These are phyloP conservation scores for Frankliniella fusca DNA, from an alignment of 2,888 invertebrate species.

Conservation along the genomic window DNA sequence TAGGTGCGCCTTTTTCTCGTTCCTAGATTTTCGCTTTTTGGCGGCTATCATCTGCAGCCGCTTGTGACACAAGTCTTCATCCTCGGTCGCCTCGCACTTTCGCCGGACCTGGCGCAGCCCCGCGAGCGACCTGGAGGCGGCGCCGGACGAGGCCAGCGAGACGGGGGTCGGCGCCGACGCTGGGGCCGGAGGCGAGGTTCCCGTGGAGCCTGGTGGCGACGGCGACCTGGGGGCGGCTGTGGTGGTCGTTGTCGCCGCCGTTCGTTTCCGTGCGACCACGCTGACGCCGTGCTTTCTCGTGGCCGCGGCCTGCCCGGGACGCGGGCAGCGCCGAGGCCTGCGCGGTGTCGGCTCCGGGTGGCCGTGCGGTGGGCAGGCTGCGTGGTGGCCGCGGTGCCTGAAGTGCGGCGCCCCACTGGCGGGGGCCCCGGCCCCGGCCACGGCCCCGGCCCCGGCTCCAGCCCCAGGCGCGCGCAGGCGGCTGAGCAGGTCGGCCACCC, in stretches of 20 bases:
- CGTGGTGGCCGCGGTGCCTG: conserved; percentile 29
- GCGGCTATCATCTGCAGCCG: conserved; percentile 14
- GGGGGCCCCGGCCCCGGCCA: conserved; percentile 41
- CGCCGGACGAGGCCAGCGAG: not conserved
- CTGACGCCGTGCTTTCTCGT: too few species aligned
- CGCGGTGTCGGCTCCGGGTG: conserved; percentile 47
- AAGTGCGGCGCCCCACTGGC: conserved; percentile 26
- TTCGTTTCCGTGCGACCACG: too few species aligned
- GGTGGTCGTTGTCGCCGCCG: not conserved
- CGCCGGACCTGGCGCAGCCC: not conserved
- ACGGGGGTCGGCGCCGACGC: not conserved
- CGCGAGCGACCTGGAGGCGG: not conserved
- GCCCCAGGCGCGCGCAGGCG: conserved; percentile 30
- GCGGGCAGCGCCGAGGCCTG: conserved; percentile 46
- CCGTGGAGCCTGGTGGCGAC: too few species aligned
- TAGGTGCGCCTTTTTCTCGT: not conserved
- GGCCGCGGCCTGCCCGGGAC: conserved; percentile 39
- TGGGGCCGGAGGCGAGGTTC: not conserved
- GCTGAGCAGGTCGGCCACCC: conserved; percentile 44
- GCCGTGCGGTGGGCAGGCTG: not conserved
- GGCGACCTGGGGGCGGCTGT: not conserved
- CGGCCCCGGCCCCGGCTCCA: conserved; percentile 30
- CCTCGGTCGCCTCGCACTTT: conserved; percentile 13
- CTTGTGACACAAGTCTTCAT: conserved; percentile 12
- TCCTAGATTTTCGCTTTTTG: conserved; percentile 12